Evolutionary conservation across 2,113 vertebrate species (phyloP).

Genomic region (Oreochromis spilurus): DNA sequence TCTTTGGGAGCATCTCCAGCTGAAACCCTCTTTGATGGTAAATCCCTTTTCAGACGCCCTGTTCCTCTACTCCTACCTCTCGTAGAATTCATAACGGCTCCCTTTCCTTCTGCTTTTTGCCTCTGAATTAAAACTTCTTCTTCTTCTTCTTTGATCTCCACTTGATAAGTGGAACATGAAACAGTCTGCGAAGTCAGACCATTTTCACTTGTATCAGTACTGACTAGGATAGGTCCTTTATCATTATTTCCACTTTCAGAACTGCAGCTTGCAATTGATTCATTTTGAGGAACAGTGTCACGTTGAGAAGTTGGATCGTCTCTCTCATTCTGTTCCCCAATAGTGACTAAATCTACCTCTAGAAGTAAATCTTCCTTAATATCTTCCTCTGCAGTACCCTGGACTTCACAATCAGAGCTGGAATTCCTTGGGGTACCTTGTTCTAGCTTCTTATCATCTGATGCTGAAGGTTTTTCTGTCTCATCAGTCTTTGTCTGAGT

Average conservation of each 20-base stretch:
- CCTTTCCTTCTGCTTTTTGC: constrained; percentile 24
- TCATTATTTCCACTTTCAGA: neutral
- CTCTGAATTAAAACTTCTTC: constrained; percentile 62
- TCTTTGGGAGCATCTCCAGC: neutral
- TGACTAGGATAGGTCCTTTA: neutral
- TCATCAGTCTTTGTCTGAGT: neutral
- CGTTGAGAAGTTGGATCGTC: neutral
- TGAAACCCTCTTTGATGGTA: neutral
- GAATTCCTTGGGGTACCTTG: neutral
- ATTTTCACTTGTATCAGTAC: neutral
- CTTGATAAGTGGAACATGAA: constrained; percentile 41
- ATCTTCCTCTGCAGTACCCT: constrained; percentile 47
- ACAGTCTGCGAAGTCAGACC: constrained; percentile 26
- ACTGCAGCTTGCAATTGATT: neutral
- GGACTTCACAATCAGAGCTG: constrained; percentile 7
- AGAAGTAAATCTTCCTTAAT: constrained; percentile 66
- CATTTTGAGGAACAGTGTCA: neutral
- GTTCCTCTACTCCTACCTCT: constrained; percentile 22
- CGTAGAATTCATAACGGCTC: neutral
- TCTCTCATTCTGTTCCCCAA: constrained; percentile 61
- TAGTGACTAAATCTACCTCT: constrained; percentile 69
- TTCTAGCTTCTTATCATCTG: neutral
- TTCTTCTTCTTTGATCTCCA: constrained; percentile 69
- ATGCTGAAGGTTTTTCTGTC: neutral
- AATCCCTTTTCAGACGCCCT: neutral